Evolutionary conservation across 2,888 invertebrate species (phyloP).

Genomic region (Drosophila helvetica): DNA sequence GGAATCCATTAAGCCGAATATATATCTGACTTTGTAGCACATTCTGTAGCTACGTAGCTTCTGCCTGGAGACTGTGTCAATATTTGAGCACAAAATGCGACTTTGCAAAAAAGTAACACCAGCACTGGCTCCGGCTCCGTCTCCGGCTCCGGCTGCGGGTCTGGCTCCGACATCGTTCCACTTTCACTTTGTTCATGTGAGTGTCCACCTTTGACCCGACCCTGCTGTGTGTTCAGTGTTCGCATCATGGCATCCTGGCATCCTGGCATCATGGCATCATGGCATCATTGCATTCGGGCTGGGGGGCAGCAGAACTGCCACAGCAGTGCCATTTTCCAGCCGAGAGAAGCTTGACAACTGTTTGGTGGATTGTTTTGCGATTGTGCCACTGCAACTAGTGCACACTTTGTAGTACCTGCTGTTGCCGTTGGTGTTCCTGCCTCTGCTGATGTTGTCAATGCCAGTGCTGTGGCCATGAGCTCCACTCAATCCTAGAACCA

Average conservation of each 20-base stretch:
- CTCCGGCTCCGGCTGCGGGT: background rate
- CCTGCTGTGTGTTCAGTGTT: conserved; percentile 11
- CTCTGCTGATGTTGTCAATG: conserved; percentile 16
- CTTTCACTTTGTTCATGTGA: conserved; percentile 6
- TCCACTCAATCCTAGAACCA: background rate
- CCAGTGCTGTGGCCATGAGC: conserved; percentile 3
- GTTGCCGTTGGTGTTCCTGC: background rate
- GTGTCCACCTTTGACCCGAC: conserved; percentile 20
- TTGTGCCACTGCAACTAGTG: background rate
- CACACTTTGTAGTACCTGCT: background rate
- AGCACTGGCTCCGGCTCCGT: background rate
- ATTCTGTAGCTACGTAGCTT: background rate
- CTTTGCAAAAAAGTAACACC: conserved; percentile 34
- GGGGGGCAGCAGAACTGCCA: background rate
- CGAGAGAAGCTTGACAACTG: conserved; percentile 14
- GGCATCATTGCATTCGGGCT: background rate
- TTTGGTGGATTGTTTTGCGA: background rate
- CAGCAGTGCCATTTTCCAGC: conserved; percentile 11
- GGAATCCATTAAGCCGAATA: conserved; percentile 34
- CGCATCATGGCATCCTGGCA: background rate
- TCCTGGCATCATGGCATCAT: background rate
- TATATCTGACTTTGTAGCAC: conserved; percentile 5
- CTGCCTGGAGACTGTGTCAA: conserved; percentile 33
- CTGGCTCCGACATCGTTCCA: background rate
- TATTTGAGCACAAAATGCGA: conserved; percentile 30